Evolutionary conservation across 2,888 invertebrate genomes (phyloP), one percentile per base, ranked within the genome.

Genomic region (Thereva unica): DNA sequence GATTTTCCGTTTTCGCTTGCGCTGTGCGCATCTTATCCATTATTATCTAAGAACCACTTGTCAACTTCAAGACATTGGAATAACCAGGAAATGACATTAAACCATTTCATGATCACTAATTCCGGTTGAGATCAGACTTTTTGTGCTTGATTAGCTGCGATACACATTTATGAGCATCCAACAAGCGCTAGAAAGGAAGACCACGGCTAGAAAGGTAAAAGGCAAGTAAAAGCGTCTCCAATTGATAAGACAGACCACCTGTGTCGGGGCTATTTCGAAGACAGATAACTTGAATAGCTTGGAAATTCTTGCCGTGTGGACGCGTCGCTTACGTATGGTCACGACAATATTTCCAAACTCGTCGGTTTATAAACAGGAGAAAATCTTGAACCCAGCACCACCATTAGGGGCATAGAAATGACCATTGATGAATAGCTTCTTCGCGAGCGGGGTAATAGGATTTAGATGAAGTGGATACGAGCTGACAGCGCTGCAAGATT

Each of bases 11-110:
- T 23, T 61, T 61, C 50, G 41, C 37, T 61, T 61, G 50, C 49
- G 40, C 40, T 9, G 50, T 41, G 41, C 50, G 61, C 61, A 50
- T 61, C 49, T 50, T 42, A 12, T 45, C 23, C n/a, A 40, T 5
- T 35, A 40, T 61, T 61, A 61, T 61, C 61, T 50, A 61, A 61
- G 61, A 61, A 50, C 61, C 61, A 41, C 61, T 61, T 61, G 61
- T 50, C 61, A 61, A 61, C 61, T 61, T 49, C 7, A 50, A 64
- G 54, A 64, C 64, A 54, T 53, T 64, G 45, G 54, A 64, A 64
- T 64, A 42, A 38, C 54, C 64, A 64, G 64, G 64, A 64, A 64
- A 54, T 64, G 64, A 64, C 64, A 64, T 54, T 64, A 64, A 54
- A 64, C 54, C 47, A 45, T 54, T 64, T 64, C 64, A 64, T 64